These are phyloP conservation scores for Petrolisthes cinctipes DNA, from an alignment of 2,888 invertebrate species.

Conservation along the genomic window DNA sequence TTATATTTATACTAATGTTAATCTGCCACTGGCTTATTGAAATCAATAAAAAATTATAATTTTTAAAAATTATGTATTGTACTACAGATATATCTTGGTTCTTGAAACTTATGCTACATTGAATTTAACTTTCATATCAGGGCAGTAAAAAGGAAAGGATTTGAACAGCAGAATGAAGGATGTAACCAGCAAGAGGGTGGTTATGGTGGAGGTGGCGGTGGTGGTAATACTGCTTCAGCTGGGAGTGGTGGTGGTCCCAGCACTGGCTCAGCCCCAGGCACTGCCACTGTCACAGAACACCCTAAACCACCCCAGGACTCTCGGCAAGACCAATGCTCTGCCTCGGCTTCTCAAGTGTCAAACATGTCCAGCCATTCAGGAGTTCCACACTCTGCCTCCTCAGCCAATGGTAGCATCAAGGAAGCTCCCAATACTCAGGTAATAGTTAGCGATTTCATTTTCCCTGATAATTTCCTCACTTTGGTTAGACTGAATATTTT, in stretches of 20 bases:
- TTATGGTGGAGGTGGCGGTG: neutral
- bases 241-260: slow-evolving; percentile 56
- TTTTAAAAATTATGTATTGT: no score
- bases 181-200: slow-evolving; percentile 41
- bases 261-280: slow-evolving; percentile 44
- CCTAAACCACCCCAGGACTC: slow-evolving; percentile 13
- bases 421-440: slow-evolving; percentile 45
- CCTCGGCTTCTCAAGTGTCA: slow-evolving; percentile 54
- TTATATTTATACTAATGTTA: no score
- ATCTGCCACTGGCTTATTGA: no score
- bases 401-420: slow-evolving; percentile 45
- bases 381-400: slow-evolving; percentile 41
- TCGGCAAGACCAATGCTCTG: slow-evolving; percentile 45
- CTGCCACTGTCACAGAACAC: slow-evolving; percentile 16
- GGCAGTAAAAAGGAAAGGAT: slow-evolving; percentile 66
- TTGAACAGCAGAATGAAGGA: slow-evolving; percentile 63
- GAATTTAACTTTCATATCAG: slow-evolving; percentile 26
- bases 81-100: no score
- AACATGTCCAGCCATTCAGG: slow-evolving; percentile 58
- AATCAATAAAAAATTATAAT: no score
- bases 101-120: no score
- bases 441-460: neutral
- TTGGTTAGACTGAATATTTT: no score
- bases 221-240: slow-evolving; percentile 40
- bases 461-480: neutral